Evolutionary conservation across 2,113 vertebrate genomes (phyloP).

Genomic region (western clawed frog (Xenopus tropicalis)): DNA sequence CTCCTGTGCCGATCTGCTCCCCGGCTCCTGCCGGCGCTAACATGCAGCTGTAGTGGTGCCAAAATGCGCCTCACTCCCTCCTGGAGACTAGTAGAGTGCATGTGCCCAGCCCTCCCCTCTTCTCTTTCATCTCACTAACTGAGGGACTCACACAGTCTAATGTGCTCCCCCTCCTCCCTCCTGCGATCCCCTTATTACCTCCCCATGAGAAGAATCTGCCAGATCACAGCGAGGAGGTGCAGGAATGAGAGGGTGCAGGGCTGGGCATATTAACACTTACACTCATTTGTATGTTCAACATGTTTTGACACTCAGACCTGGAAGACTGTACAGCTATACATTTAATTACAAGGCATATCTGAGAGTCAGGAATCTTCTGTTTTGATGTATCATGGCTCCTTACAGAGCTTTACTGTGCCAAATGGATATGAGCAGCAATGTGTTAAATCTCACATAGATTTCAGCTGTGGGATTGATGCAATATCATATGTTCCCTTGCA

Average conservation of each 20-base stretch:
- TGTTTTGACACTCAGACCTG: slow-evolving; percentile 11
- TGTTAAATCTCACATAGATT: too few relatives aligned
- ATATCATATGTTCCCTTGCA: too few relatives aligned
- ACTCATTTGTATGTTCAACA: slow-evolving; percentile 11
- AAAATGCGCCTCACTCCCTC: slow-evolving; percentile 10
- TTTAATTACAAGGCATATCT: background rate
- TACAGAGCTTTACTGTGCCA: too few relatives aligned
- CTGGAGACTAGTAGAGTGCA: slow-evolving; percentile 23
- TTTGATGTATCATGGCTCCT: background rate
- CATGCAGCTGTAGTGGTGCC: slow-evolving; percentile 14
- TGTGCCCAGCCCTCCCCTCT: slow-evolving; percentile 9
- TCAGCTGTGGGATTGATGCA: too few relatives aligned
- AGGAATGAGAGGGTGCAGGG: background rate
- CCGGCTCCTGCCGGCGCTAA: slow-evolving; percentile 18
- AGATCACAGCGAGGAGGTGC: background rate
- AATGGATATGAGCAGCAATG: too few relatives aligned
- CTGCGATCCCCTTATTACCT: background rate
- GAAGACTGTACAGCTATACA: too few relatives aligned
- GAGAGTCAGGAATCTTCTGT: slow-evolving; percentile 8
- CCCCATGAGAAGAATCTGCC: slow-evolving; percentile 5
- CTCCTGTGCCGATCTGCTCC: background rate
- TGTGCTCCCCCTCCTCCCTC: background rate
- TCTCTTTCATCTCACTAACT: slow-evolving; percentile 18
- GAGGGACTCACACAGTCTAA: slow-evolving; percentile 6
- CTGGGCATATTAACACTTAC: background rate